Percentiles rank a stretch among this genome's conserved stretches.
Evolutionary conservation across 92 coral and sea anemone genomes (phyloP).

Genomic region (Ricordea florida): DNA sequence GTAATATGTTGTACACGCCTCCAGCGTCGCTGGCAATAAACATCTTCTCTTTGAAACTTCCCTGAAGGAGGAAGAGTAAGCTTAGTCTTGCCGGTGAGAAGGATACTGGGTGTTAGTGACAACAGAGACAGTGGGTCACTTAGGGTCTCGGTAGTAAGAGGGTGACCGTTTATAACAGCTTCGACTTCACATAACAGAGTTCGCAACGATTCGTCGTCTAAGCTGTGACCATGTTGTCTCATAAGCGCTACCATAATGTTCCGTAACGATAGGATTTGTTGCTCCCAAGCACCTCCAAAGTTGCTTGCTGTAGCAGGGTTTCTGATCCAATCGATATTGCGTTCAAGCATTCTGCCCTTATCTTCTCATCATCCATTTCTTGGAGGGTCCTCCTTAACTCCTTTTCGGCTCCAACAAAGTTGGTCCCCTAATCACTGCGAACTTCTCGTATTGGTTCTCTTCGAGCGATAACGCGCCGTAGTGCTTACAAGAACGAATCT

Average conservation of each 20-base stretch:
- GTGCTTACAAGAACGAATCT: too few relatives aligned
- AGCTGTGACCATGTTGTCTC: background rate
- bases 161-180: slow-evolving; percentile 40
- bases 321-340: slow-evolving; percentile 13
- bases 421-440: slow-evolving; percentile 2
- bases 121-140: slow-evolving; percentile 25
- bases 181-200: slow-evolving; percentile 11
- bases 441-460: too few relatives aligned
- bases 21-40: slow-evolving; percentile 30
- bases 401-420: too few relatives aligned
- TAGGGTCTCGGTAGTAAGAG: slow-evolving; percentile 15
- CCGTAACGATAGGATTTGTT: slow-evolving; percentile 21
- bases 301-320: slow-evolving; percentile 39
- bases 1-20: slow-evolving; percentile 14
- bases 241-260: slow-evolving; percentile 12
- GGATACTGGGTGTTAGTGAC: slow-evolving; percentile 19
- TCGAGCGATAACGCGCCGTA: too few relatives aligned
- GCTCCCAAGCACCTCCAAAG: slow-evolving; percentile 36
- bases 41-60: background rate
- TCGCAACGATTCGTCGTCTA: slow-evolving; percentile 11
- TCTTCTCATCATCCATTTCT: slow-evolving; percentile 8
- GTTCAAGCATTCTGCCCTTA: slow-evolving; percentile 4
- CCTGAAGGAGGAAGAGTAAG: slow-evolving; percentile 31
- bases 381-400: background rate
- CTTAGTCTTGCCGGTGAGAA: slow-evolving; percentile 36